These are phyloP conservation scores for Epinephelus coioides DNA, from an alignment of 2,797 vertebrate species.

Conservation along the genomic window DNA sequence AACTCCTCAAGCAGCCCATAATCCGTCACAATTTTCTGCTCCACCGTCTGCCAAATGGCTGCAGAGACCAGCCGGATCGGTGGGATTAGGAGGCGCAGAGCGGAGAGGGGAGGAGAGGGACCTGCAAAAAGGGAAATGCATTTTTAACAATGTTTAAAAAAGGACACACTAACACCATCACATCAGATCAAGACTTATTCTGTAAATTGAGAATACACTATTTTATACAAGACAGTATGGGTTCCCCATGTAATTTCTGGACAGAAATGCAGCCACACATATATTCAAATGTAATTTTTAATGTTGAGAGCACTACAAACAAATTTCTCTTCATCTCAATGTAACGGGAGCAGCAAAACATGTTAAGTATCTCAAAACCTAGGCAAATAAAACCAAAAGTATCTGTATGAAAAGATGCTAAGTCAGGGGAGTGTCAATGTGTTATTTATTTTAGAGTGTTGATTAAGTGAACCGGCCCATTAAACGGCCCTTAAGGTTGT, in stretches of 20 bases:
- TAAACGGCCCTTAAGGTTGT: not conserved
- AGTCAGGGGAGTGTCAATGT: too few species aligned
- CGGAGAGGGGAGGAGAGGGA: conserved; percentile 65
- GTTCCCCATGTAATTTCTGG: not conserved
- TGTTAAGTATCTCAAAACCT: too few species aligned
- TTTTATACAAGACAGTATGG: not conserved
- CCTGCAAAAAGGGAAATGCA: conserved; percentile 45
- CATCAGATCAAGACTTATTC: not conserved
- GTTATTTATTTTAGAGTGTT: too few species aligned
- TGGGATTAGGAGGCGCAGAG: conserved; percentile 76
- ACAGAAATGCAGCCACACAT: too few species aligned
- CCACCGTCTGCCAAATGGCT: conserved; percentile 86
- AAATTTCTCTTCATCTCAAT: not conserved
- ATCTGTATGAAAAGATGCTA: not conserved
- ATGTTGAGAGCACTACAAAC: not conserved
- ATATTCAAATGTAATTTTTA: not conserved
- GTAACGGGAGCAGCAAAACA: not conserved
- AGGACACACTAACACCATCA: not conserved
- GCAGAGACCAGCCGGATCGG: conserved; percentile 83
- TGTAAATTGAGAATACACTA: not conserved
- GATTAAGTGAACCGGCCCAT: too few species aligned
- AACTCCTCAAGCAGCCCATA: conserved; percentile 87
- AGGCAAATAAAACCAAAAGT: too few species aligned
- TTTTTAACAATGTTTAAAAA: not conserved
- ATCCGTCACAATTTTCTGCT: conserved; percentile 78